Percentiles rank a stretch among this genome's conserved stretches.
phyloP scores from a whole-genome alignment of 2,888 invertebrate genomes.

The Phoenoteleia sp. region DNA sequence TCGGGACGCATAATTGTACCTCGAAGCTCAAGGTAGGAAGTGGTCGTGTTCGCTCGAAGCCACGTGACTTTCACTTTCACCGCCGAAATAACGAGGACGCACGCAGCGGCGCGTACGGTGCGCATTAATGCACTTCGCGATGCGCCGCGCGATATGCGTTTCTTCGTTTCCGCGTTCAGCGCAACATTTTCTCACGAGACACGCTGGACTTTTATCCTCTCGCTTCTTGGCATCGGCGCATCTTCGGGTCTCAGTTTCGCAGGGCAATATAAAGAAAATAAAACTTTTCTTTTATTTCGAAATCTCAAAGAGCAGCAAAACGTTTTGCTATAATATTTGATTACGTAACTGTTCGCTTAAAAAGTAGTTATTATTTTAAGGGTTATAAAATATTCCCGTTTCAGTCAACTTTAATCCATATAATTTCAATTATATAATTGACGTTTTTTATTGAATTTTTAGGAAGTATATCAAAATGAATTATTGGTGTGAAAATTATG shows the following conservation, averaged over 20 bases:
- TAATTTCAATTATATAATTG: too few relatives aligned
- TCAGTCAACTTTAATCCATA: too few relatives aligned
- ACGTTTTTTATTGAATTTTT: neutral
- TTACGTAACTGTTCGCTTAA: too few relatives aligned
- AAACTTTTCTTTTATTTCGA: too few relatives aligned
- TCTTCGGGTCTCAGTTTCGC: constrained; percentile 18
- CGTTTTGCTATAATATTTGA: too few relatives aligned
- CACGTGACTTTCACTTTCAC: constrained; percentile 86
- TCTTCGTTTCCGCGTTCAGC: constrained; percentile 66
- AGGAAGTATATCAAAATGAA: neutral
- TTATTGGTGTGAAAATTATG: neutral
- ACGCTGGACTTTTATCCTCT: constrained; percentile 24
- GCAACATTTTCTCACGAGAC: constrained; percentile 66
- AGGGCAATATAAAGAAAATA: too few relatives aligned
- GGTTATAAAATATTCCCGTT: too few relatives aligned
- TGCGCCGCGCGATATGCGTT: constrained; percentile 65
- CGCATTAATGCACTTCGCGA: constrained; percentile 66
- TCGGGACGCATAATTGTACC: constrained; percentile 65
- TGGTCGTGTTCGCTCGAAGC: constrained; percentile 73
- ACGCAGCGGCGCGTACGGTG: constrained; percentile 75
- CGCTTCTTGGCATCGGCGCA: neutral
- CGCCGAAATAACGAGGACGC: constrained; percentile 84
- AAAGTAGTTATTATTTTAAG: too few relatives aligned
- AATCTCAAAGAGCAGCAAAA: too few relatives aligned
- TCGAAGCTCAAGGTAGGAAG: constrained; percentile 67